Evolutionary conservation across 2,888 invertebrate species (phyloP), one percentile per base, ranked within the genome.

Genomic region (Rhaphigaster nebulosa): DNA sequence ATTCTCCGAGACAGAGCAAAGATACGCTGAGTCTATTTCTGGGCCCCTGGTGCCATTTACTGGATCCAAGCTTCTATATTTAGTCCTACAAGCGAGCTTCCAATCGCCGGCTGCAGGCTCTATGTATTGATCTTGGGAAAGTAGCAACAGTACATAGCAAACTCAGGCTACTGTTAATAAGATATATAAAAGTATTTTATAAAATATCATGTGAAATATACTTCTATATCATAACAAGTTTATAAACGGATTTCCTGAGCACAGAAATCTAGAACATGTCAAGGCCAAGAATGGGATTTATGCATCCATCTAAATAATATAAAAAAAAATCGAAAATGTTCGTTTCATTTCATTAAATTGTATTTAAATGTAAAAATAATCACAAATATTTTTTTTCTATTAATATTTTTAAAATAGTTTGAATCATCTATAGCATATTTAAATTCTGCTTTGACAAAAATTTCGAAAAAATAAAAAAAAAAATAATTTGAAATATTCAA

Each of bases 1-100:
- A 76, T 76, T 76, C 70, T n/a, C 20, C 20, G 38, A 76, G 70
- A 76, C 70, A 76, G 70, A 76, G 70, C 34, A 38, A 76, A 76
- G 70, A 76, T 38, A 76, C 70, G 34, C 20, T 23, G 38, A 23
- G 34, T 18, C 70, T 76, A 76, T 76, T 38, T 23, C 8, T 38
- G 70, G 70, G 20, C 15, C 20, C 20, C 38, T 76, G 15, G 15
- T 76, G 70, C 70, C 70, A 76, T 76, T 76, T 76, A 76, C 70
- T 34, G 70, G 38, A 76, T 76, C 34, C 70, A 10, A 29, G 29
- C 65, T 65, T 76, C 70, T 76, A 76, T 76, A 38, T 76, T 76
- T 38, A 76, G 70, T 23, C 34, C 38, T 65, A 65, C 65, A 76
- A 76, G 70, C 34, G 34, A 38, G 34, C 70, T 38, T 76, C 70